Evolutionary conservation across 2,113 vertebrate genomes (phyloP).

Genomic region (Cyprinodon tularosa): DNA sequence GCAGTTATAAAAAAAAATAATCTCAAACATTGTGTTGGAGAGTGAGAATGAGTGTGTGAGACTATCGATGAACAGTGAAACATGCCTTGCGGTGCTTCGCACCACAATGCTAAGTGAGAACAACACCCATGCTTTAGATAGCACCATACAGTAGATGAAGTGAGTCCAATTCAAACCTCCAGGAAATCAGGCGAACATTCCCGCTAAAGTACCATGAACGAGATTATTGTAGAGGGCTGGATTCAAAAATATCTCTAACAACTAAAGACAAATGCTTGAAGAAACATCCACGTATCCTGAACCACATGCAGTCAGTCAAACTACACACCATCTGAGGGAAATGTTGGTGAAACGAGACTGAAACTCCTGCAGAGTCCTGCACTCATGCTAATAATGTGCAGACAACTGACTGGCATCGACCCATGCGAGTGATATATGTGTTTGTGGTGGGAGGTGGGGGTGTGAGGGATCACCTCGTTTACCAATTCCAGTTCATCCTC

Average conservation of each 20-base stretch:
- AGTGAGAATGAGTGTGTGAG: slow-evolving; percentile 55
- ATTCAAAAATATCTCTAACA: slow-evolving; percentile 7
- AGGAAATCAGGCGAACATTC: slow-evolving; percentile 11
- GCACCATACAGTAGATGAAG: slow-evolving; percentile 38
- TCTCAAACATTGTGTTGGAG: slow-evolving; percentile 24
- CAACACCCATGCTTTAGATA: slow-evolving; percentile 65
- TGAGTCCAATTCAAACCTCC: slow-evolving; percentile 31
- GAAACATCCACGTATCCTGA: slow-evolving; percentile 59
- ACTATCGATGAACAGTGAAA: slow-evolving; percentile 49
- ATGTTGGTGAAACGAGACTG: slow-evolving; percentile 61
- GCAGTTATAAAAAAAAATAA: slow-evolving; percentile 17
- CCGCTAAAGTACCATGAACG: not conserved
- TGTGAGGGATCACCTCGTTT: slow-evolving; percentile 81
- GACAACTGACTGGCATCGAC: slow-evolving; percentile 46
- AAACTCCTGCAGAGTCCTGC: slow-evolving; percentile 32
- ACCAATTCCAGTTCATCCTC: slow-evolving; percentile 97
- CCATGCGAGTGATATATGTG: slow-evolving; percentile 67
- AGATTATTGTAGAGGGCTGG: not conserved
- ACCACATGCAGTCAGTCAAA: slow-evolving; percentile 67
- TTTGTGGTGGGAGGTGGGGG: not conserved
- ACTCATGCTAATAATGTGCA: slow-evolving; percentile 65
- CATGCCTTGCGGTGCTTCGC: slow-evolving; percentile 51
- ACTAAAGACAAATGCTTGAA: slow-evolving; percentile 33
- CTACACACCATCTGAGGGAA: slow-evolving; percentile 37
- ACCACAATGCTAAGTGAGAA: slow-evolving; percentile 42